A percentile compares a stretch with the other conserved stretches of the same genome.
Conservation (phyloP, 2,113 vertebrate genomes). For the Cercocebus atys region DNA sequence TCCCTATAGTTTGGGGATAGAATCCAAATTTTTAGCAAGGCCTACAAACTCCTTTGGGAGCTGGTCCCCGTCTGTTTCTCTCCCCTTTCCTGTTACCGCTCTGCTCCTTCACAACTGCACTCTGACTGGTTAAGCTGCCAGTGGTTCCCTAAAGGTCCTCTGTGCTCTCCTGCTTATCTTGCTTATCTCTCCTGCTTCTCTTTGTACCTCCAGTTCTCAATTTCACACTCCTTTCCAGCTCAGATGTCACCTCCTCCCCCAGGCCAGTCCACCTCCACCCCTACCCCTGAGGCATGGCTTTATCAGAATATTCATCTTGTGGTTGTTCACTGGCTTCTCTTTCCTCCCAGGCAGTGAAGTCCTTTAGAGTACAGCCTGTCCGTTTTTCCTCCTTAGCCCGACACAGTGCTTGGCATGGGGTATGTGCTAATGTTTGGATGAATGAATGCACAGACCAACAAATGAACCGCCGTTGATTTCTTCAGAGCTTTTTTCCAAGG, state of each 20-base stretch:
- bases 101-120: neutral
- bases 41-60: neutral
- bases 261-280: neutral
- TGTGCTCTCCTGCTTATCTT: neutral
- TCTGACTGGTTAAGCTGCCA: neutral
- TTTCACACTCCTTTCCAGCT: neutral
- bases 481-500: neutral
- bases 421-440: neutral
- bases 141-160: neutral
- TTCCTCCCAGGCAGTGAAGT: neutral
- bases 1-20: neutral
- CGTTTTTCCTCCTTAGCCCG: neutral
- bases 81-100: neutral
- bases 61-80: neutral
- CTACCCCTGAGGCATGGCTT: neutral
- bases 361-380: neutral
- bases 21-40: neutral
- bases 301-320: neutral
- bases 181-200: neutral
- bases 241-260: neutral
- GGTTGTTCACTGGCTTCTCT: no score
- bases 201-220: neutral
- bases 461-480: neutral
- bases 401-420: neutral
- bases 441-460: neutral